phyloP scores from a whole-genome alignment of 2,797 vertebrate species.

The Ctenochaetus hawaiiensis region DNA sequence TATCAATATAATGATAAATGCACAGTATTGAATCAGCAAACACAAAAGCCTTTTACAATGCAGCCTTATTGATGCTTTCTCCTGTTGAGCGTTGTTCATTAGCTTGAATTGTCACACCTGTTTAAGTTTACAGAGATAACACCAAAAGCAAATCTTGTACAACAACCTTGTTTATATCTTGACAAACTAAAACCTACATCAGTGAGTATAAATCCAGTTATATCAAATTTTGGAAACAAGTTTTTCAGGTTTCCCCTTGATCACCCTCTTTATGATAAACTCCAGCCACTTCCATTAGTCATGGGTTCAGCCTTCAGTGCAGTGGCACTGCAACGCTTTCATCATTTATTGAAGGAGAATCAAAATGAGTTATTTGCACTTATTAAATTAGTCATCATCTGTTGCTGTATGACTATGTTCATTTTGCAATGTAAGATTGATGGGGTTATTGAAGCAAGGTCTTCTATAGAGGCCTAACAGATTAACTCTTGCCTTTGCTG shows the following conservation, averaged over 20 bases:
- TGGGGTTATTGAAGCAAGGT: neutral
- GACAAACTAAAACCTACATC: neutral
- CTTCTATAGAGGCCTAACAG: neutral
- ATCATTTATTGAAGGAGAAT: too few relatives aligned
- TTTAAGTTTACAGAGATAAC: neutral
- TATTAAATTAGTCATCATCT: too few relatives aligned
- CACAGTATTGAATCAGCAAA: neutral
- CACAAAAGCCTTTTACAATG: neutral
- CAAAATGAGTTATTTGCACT: too few relatives aligned
- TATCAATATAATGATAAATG: neutral
- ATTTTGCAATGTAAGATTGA: too few relatives aligned
- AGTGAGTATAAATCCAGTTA: neutral
- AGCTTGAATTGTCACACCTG: neutral
- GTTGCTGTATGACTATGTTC: too few relatives aligned
- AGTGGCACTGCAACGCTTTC: too few relatives aligned
- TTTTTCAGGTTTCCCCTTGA: neutral
- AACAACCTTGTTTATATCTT: neutral
- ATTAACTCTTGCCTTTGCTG: neutral
- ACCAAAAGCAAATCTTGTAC: neutral
- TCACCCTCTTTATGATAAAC: neutral
- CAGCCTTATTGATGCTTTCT: neutral
- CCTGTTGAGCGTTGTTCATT: slow-evolving; percentile 15
- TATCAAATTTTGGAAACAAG: neutral
- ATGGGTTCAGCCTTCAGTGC: too few relatives aligned
- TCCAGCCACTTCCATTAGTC: too few relatives aligned